Base-by-base conservation (phyloP, 2,888 invertebrate species). In the Sericinus montela region DNA sequence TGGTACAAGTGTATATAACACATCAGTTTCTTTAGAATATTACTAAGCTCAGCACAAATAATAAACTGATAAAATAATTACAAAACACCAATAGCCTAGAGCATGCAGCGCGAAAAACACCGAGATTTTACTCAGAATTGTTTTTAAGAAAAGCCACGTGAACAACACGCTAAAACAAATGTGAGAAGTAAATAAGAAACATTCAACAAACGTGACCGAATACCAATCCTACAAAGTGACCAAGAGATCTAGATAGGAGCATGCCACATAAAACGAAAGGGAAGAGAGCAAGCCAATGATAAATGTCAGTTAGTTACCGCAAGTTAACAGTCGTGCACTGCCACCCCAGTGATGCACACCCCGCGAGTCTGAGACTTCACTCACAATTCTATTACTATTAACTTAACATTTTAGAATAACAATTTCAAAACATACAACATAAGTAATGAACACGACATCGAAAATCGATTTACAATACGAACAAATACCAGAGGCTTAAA, bases 231-330 rank as follows among this genome's bases (percentile, higher is more conserved):
- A 32, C 6, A 11, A 7, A 32, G 11, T 1, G 1, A 1, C 11
- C 11, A 32, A 11, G 9, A 32, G 11, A 11, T 11, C 32, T 11
- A 32, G 3, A 9, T 11, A 32, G 4, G 9, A 37, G 11, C 44
- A 36, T 25, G 25, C 35, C 15, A 34, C 8, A 13, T n/a, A 25
- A 23, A 8, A 11, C 11, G 11, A 29, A n/a, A 28, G 11, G 28
- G 14, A 14, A 6, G 15, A 37, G 14, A 32, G 34, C 28, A 43
- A 43, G 43, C 38, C 10, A 43, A 43, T 32, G 28, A 23, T 37
- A 48, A 39, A 43, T 41, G 30, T 39, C 23, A 38, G 48, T 48
- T 48, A 48, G 48, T 48, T 48, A 48, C 48, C 48, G 14, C 32
- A 10, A 7, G 13, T 34, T 11, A 35, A 25, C 37, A 32, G 32